A percentile compares a stretch with the other conserved stretches of the same genome.
Conservation (phyloP, 2,797 vertebrate species). For the Betta splendens region DNA sequence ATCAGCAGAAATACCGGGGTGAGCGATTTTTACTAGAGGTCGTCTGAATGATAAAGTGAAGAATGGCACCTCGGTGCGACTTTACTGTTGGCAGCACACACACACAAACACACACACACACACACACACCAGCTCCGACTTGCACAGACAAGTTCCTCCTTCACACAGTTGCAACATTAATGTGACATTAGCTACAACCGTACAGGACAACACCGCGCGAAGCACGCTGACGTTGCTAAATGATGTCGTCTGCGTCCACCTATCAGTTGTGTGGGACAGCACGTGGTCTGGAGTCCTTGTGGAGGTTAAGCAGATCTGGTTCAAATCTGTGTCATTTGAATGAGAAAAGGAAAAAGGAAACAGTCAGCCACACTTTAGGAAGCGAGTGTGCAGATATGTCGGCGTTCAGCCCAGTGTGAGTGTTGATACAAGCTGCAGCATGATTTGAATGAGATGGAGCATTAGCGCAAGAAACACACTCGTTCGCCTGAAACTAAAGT, state of each 20-base stretch:
- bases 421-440: conserved; percentile 43
- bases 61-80: conserved; percentile 60
- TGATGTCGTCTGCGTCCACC: conserved; percentile 9
- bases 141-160: conserved; percentile 21
- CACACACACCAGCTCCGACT: conserved; percentile 25
- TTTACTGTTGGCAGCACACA: conserved; percentile 41
- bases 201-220: background rate
- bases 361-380: conserved; percentile 53
- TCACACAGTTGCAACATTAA: conserved; percentile 13
- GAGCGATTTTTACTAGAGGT: conserved; percentile 60
- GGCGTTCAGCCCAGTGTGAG: conserved; percentile 16
- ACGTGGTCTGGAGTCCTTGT: conserved; percentile 21
- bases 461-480: conserved; percentile 1
- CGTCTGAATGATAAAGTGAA: conserved; percentile 63
- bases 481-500: background rate
- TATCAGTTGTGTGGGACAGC: conserved; percentile 15
- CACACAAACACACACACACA: conserved; percentile 24
- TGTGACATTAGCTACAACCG: conserved; percentile 7
- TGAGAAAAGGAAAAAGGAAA: conserved; percentile 62
- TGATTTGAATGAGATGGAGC: conserved; percentile 42
- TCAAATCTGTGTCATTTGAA: conserved; percentile 48
- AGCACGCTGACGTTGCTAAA: conserved; percentile 3
- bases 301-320: conserved; percentile 27
- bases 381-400: conserved; percentile 38
- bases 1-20: conserved; percentile 47